Base-by-base conservation (phyloP, 2,113 vertebrate genomes). In the Microtus oregoni region DNA sequence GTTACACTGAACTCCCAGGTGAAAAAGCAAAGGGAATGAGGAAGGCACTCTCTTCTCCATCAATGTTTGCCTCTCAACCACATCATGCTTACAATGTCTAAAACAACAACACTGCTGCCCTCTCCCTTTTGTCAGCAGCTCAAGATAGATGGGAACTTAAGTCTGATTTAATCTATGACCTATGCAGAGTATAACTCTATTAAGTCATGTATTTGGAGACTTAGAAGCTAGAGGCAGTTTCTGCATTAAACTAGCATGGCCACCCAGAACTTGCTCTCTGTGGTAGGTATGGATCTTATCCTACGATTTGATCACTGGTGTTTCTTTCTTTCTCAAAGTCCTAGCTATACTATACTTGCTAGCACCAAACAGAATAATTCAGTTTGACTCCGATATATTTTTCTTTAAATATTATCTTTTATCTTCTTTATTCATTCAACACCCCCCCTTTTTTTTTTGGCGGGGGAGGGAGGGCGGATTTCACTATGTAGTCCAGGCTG, bases 141-240 rank as follows among this genome's bases (percentile, higher is more conserved):
- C 87, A 87, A 97, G 97, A 97, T 92, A 95, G 95, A 98, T 97
- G 94, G 96, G 97, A 94, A 97, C 97, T 93, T 12, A 96, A 97
- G 93, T 58, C 94, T 90, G 94, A 97, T 97, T 97, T 97, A 97
- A 98, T 97, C 97, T 92, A 85, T 86, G 68, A 93, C 77, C 92
- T 96, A 26, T 1, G 6, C 79, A 89, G 85, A 92, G 85, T 92
- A 83, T 96, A 97, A 97, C 89, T 95, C 96, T 96, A 97, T 98
- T 97, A 98, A 97, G 94, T 97, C 95, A 98, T 89, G 89, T 32
- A 61, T 98, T 97, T 98, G 97, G 96, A 95, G 79, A 89, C 50
- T 0, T 94, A 97, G 94, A 96, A 96, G 97, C 97, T 97, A 91
- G 96, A 97, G 97, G 97, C 96, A 79, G 20, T 94, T 87, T 92